These are phyloP conservation scores for Miopithecus talapoin DNA, from an alignment of 2,797 vertebrate species.

Conservation along the genomic window DNA sequence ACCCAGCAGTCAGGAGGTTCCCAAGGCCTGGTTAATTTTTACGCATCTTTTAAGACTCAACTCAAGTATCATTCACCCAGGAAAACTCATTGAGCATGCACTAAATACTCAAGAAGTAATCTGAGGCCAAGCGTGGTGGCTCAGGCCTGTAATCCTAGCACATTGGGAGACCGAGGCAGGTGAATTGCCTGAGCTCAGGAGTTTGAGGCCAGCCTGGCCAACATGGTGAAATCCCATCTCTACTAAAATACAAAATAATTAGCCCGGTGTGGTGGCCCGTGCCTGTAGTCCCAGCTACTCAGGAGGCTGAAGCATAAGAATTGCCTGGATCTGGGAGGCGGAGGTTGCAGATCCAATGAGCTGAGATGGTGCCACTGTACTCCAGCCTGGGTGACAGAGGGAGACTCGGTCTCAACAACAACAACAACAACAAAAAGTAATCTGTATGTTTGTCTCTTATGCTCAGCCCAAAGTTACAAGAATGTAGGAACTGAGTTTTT, in stretches of 20 bases:
- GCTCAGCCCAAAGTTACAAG: neutral
- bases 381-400: neutral
- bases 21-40: neutral
- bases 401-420: neutral
- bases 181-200: neutral
- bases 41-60: neutral
- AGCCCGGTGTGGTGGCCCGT: fast-evolving
- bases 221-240: neutral
- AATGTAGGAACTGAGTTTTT: neutral
- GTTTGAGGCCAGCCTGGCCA: neutral
- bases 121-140: neutral
- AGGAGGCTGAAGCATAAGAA: neutral
- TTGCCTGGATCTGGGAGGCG: neutral
- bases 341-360: neutral
- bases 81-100: neutral
- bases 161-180: neutral
- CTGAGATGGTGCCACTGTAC: neutral
- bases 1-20: neutral
- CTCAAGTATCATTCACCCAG: neutral
- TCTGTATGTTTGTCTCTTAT: neutral
- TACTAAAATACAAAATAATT: neutral
- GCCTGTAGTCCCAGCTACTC: neutral
- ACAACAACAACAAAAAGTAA: neutral
- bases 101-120: neutral
- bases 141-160: neutral